A percentile compares a stretch with the other conserved stretches of the same genome.
Evolutionary conservation across 2,113 vertebrate genomes (phyloP).

Genomic region (Xiphophorus hellerii): DNA sequence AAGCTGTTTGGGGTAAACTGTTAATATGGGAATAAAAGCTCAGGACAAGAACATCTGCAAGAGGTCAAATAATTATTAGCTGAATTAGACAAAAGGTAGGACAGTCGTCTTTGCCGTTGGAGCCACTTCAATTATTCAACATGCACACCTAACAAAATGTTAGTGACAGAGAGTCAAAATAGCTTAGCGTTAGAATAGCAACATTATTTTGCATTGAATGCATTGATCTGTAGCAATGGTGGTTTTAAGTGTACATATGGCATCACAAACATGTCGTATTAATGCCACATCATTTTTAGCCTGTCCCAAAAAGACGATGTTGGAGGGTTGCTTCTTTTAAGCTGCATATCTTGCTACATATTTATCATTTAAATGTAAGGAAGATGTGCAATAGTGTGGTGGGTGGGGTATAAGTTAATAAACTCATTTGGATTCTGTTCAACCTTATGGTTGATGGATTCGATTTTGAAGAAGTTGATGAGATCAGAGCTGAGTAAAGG

Average conservation of each 20-base stretch:
- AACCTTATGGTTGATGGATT: neutral
- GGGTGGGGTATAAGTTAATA: neutral
- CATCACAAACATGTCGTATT: neutral
- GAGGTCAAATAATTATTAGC: neutral
- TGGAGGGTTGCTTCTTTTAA: no score
- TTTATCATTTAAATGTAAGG: no score
- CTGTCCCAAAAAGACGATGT: no score
- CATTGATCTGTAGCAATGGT: neutral
- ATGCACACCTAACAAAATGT: neutral
- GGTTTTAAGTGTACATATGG: neutral
- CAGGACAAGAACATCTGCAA: neutral
- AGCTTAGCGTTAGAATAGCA: neutral
- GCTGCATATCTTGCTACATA: no score
- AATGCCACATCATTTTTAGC: no score
- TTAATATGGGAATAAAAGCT: neutral
- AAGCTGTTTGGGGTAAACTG: neutral
- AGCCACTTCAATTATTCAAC: neutral
- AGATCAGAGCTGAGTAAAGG: no score
- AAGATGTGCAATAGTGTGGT: neutral
- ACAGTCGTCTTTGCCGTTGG: no score
- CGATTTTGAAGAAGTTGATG: neutral
- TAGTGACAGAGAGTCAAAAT: neutral
- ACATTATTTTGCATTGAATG: neutral
- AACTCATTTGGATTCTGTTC: neutral
- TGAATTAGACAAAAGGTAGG: neutral